Conservation (phyloP, 1,140 invertebrate genomes). For the Saccostrea cuccullata region DNA sequence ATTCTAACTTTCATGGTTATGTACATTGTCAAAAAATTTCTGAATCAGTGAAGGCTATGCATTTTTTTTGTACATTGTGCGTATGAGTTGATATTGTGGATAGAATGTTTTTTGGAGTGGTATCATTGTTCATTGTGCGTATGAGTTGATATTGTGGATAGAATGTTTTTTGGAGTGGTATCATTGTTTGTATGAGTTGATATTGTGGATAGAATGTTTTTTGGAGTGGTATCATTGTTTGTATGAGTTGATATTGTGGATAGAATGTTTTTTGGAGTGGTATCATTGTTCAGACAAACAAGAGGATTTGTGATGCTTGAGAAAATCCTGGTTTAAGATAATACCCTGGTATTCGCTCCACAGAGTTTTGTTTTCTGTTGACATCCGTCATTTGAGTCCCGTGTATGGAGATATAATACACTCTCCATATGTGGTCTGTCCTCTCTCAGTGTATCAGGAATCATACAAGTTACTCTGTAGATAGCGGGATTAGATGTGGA, state of each 20-base stretch:
- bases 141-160: too few relatives aligned
- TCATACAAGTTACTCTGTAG: background rate
- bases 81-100: too few relatives aligned
- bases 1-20: too few relatives aligned
- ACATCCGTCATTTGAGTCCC: conserved; percentile 11
- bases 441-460: background rate
- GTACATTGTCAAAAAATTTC: too few relatives aligned
- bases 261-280: background rate
- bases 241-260: too few relatives aligned
- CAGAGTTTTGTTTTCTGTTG: conserved; percentile 9
- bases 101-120: background rate
- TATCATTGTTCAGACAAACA: conserved; percentile 33
- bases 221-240: conserved; percentile 9
- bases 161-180: background rate
- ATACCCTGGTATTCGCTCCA: background rate
- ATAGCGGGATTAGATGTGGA: background rate
- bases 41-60: too few relatives aligned
- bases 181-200: background rate
- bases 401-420: background rate
- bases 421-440: background rate
- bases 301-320: conserved; percentile 23
- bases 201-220: background rate
- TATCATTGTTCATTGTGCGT: conserved; percentile 16
- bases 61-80: background rate
- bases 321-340: background rate